Conservation (phyloP, 2,113 vertebrate species). For the Tiliqua scincoides region DNA sequence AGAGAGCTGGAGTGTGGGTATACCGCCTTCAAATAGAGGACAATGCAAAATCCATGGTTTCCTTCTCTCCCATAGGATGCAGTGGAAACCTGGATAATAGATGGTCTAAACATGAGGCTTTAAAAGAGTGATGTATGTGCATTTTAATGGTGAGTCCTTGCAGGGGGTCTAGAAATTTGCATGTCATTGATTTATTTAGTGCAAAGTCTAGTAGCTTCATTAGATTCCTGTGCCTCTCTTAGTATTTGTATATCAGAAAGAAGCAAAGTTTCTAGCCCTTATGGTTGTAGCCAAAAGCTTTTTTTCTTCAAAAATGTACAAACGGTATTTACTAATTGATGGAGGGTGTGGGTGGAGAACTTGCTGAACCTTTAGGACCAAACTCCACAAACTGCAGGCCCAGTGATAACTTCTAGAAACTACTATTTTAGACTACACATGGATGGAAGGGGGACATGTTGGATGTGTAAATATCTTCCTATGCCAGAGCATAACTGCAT, state of each 20-base stretch:
- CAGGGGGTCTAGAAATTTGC: constrained; percentile 14
- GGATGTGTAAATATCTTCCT: background rate
- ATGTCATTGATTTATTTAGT: constrained; percentile 5
- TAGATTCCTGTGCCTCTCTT: background rate
- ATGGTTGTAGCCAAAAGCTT: background rate
- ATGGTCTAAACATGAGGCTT: constrained; percentile 8
- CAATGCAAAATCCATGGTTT: background rate
- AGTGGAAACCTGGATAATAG: constrained; percentile 13
- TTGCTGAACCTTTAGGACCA: background rate
- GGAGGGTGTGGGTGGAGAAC: background rate
- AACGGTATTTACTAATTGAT: background rate
- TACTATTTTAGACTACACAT: background rate
- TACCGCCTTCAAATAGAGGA: constrained; percentile 21
- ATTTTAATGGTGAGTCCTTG: constrained; percentile 10
- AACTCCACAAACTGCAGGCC: background rate
- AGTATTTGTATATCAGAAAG: background rate
- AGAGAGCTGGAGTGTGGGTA: constrained; percentile 9
- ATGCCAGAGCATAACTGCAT: background rate
- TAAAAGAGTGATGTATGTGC: constrained; percentile 9
- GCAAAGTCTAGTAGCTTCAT: background rate
- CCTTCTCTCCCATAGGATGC: constrained; percentile 16
- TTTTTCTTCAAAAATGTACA: background rate
- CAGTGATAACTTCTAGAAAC: background rate
- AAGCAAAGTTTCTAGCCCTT: constrained; percentile 1
- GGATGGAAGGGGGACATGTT: background rate